phyloP scores from a whole-genome alignment of 2,888 invertebrate species.

The Pelosia muscerda region DNA sequence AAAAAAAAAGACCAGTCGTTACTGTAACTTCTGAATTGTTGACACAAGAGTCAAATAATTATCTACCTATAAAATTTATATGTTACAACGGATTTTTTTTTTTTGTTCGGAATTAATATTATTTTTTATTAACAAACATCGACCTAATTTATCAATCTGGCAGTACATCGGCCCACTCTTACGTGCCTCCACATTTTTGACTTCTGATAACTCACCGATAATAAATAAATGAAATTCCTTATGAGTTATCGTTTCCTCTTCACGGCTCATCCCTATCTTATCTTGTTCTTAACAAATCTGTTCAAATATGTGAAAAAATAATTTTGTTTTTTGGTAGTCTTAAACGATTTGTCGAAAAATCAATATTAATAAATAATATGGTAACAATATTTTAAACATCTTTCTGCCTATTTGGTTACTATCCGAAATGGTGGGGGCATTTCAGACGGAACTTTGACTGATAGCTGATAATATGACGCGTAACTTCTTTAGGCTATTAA shows the following conservation, averaged over 20 bases:
- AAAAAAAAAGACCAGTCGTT: neutral
- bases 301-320: neutral
- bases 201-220: neutral
- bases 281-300: conserved; percentile 10
- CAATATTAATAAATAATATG: too few species aligned
- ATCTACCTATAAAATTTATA: too few species aligned
- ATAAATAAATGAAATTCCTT: conserved; percentile 10
- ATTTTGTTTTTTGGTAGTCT: neutral
- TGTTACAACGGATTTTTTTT: too few species aligned
- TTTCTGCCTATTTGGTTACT: too few species aligned
- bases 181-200: conserved; percentile 1
- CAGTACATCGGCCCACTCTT: neutral
- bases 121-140: neutral
- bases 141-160: neutral
- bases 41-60: too few species aligned
- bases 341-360: neutral
- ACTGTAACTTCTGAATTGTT: neutral
- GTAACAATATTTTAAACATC: too few species aligned
- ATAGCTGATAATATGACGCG: too few species aligned
- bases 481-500: too few species aligned
- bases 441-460: too few species aligned
- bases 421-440: too few species aligned
- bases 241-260: conserved; percentile 11
- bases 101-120: too few species aligned
- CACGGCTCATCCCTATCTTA: conserved; percentile 12